Evolutionary conservation across 35 echinoderm and acorn worm genomes (phyloP).

Genomic region (Amphiura filiformis): DNA sequence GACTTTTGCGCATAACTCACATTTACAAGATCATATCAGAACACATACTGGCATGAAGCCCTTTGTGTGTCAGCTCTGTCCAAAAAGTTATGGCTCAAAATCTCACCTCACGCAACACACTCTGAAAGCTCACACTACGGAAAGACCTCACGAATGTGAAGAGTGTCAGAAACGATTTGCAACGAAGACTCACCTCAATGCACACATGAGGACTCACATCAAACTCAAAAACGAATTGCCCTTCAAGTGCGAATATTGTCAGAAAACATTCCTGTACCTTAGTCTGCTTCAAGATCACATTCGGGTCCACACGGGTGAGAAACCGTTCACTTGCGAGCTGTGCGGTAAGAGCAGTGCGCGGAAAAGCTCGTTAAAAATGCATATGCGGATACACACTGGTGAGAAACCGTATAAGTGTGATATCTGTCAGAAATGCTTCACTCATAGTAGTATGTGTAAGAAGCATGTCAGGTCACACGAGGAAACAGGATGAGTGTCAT

Average conservation of each 20-base stretch:
- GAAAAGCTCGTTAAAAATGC: background rate
- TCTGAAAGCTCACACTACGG: no score
- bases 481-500: no score
- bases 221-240: background rate
- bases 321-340: background rate
- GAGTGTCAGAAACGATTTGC: background rate
- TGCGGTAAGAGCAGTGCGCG: background rate
- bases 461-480: slow-evolving; percentile 11
- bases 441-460: background rate
- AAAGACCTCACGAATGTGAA: background rate
- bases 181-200: background rate
- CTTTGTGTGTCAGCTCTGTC: no score
- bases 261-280: background rate
- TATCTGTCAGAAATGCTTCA: slow-evolving; percentile 20
- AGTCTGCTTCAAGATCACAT: background rate
- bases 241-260: background rate
- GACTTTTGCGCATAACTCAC: no score
- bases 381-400: slow-evolving; percentile 26
- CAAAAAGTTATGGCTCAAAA: no score
- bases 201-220: background rate
- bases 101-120: no score
- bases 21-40: no score
- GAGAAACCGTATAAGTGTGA: slow-evolving; percentile 28
- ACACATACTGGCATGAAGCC: no score
- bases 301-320: background rate